These are phyloP conservation scores for Rhynchotus rufescens DNA, from an alignment of 2,797 vertebrate species.

Conservation along the genomic window DNA sequence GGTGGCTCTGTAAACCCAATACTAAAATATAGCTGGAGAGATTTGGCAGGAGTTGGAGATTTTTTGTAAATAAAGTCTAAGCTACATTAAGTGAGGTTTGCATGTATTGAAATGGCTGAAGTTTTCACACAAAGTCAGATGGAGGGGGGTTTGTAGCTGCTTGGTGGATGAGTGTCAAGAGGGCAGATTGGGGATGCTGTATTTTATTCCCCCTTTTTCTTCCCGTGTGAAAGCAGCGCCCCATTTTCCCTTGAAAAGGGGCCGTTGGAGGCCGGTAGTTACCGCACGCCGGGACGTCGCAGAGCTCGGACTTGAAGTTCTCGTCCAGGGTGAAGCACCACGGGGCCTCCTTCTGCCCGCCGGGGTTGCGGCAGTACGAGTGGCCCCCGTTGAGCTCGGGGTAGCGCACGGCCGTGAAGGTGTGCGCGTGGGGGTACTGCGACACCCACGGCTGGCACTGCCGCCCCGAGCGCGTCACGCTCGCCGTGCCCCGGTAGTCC, in stretches of 20 bases:
- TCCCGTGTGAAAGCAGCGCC: neutral
- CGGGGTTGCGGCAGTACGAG: conserved; percentile 97
- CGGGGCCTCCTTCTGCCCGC: conserved; percentile 93
- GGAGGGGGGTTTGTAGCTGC: neutral
- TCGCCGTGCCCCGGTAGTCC: conserved; percentile 94
- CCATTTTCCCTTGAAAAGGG: neutral
- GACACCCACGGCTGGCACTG: conserved; percentile 99
- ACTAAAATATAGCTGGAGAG: neutral
- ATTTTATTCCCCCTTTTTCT: neutral
- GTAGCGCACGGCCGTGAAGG: conserved; percentile 90
- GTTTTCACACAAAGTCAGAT: neutral
- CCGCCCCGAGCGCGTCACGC: conserved; percentile 90
- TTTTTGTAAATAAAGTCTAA: neutral
- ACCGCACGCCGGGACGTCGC: conserved; percentile 94
- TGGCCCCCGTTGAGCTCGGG: conserved; percentile 95
- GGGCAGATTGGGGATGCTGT: neutral
- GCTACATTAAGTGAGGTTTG: neutral
- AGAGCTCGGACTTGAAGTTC: conserved; percentile 91
- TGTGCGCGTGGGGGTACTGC: conserved; percentile 96
- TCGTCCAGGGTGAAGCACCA: conserved; percentile 99
- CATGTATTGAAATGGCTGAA: neutral
- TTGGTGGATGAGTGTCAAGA: neutral
- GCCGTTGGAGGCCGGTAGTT: conserved; percentile 20
- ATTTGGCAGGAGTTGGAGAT: neutral
- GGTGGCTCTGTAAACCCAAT: neutral